Evolutionary conservation across 2,888 invertebrate species (phyloP), one percentile per base, ranked within the genome.

Genomic region (Caenorhabditis drosophilae): DNA sequence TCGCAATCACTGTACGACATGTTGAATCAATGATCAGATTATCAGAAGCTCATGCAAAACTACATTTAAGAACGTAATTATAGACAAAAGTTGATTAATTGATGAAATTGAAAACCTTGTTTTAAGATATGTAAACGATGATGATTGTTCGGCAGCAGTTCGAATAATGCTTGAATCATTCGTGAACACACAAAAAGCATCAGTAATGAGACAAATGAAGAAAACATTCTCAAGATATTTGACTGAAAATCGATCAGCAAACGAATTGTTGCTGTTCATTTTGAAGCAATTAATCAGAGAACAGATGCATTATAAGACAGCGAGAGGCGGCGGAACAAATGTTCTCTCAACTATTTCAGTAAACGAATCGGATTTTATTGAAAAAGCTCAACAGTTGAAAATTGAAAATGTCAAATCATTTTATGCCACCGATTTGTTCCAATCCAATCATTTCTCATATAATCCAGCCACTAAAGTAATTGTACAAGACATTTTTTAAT

Each of bases 21-120:
- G 93, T 99, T 73, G 98, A 98, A 87, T 92, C 92, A 84, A 93
- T 99, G 85, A 96, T 98, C 78, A 90, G 98, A 41, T 92, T 98
- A 91, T 89, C 96, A 0, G 98, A 99, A 85, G 92, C 97, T 0
- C 92, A 95, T 86, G 97, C 98, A 0, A 90, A 92, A 66, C 91
- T 99, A 89, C 95, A 97, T 86, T 87, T 99, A 23, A 88, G 97
- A 0, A 90, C 61, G 54, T 53, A 16, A 50, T 54, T 50, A 15
- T 49, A 7, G n/a, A n/a, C n/a, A n/a, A n/a, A n/a, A n/a, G n/a
- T n/a, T n/a, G n/a, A n/a, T n/a, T n/a, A n/a, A n/a, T n/a, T n/a
- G n/a, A n/a, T n/a, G n/a, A n/a, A n/a, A n/a, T n/a, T n/a, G n/a
- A 44, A 22, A n/a, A 20, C 9, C 4, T 20, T 18, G 1, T 34